A percentile compares a stretch with the other conserved stretches of the same genome.
Conservation (phyloP, 2,797 vertebrate genomes). For the Pseudomugil gertrudae region DNA sequence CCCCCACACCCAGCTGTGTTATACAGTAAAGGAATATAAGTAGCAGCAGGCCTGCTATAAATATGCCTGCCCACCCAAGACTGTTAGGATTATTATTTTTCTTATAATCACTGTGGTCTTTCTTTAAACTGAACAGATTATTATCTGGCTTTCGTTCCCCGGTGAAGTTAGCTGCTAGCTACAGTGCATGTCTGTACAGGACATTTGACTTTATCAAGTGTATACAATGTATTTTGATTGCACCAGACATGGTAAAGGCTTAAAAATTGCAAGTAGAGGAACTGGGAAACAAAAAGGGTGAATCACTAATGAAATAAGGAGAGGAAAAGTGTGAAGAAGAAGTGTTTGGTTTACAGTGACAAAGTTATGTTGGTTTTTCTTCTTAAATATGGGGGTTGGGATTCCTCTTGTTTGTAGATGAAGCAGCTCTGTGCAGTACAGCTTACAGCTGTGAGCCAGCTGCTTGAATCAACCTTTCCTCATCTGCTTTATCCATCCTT, state of each 20-base stretch:
- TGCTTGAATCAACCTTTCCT: conserved; percentile 79
- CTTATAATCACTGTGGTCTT: conserved; percentile 75
- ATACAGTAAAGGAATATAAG: conserved; percentile 73
- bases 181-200: conserved; percentile 3
- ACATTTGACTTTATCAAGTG: conserved; percentile 19
- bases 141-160: conserved; percentile 71
- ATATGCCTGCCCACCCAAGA: conserved; percentile 80
- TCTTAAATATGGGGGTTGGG: conserved; percentile 59
- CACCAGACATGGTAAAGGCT: not conserved
- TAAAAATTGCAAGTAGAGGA: conserved; percentile 1
- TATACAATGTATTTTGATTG: conserved; percentile 15
- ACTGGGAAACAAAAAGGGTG: conserved; percentile 2
- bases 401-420: conserved; percentile 72
- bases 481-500: conserved; percentile 75
- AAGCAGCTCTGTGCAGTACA: conserved; percentile 45
- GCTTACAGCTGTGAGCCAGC: conserved; percentile 83
- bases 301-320: not conserved
- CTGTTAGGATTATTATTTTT: conserved; percentile 83
- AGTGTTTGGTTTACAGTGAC: conserved; percentile 56
- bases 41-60: conserved; percentile 74
- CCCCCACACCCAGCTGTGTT: conserved; percentile 74
- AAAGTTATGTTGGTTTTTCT: conserved; percentile 39
- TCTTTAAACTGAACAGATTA: conserved; percentile 70
- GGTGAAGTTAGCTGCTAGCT: conserved; percentile 25
- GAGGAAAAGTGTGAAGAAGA: conserved; percentile 39